A percentile compares a stretch with the other conserved stretches of the same genome.
Evolutionary conservation across 2,888 invertebrate genomes (phyloP).

Genomic region (Patella depressa): DNA sequence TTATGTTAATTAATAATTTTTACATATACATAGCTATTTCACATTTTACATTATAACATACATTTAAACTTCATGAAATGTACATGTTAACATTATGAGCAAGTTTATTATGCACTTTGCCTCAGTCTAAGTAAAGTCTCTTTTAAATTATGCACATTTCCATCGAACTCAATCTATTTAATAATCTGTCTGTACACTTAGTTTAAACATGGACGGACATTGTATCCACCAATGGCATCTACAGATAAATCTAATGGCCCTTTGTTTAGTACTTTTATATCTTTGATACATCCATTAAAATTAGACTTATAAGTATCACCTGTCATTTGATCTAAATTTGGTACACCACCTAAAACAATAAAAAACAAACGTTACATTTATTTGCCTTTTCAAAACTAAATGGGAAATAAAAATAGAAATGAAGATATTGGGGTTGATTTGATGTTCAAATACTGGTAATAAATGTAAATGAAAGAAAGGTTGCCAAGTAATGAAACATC

Average conservation of each 20-base stretch:
- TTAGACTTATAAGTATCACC: conserved; percentile 48
- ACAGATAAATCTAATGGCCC: conserved; percentile 42
- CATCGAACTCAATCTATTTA: not conserved
- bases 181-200: not conserved
- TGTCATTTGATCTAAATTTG: conserved; percentile 53
- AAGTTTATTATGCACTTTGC: conserved; percentile 7
- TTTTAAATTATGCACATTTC: conserved; percentile 12
- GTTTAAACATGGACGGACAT: conserved; percentile 49
- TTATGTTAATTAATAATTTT: too few relatives aligned
- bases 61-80: too few relatives aligned
- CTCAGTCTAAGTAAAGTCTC: not conserved
- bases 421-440: too few relatives aligned
- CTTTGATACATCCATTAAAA: conserved; percentile 60
- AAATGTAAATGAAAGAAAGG: not conserved
- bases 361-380: conserved; percentile 3
- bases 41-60: too few relatives aligned
- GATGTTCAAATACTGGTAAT: too few relatives aligned
- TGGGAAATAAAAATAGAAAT: not conserved
- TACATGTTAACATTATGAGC: not conserved
- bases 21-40: too few relatives aligned
- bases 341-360: conserved; percentile 58
- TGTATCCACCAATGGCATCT: conserved; percentile 52
- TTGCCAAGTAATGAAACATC: not conserved
- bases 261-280: conserved; percentile 50
- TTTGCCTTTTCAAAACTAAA: not conserved